Percentiles rank a stretch among this genome's conserved stretches.
Evolutionary conservation across 1,140 invertebrate species (phyloP).

Genomic region (Zaprionus lachaisei): DNA sequence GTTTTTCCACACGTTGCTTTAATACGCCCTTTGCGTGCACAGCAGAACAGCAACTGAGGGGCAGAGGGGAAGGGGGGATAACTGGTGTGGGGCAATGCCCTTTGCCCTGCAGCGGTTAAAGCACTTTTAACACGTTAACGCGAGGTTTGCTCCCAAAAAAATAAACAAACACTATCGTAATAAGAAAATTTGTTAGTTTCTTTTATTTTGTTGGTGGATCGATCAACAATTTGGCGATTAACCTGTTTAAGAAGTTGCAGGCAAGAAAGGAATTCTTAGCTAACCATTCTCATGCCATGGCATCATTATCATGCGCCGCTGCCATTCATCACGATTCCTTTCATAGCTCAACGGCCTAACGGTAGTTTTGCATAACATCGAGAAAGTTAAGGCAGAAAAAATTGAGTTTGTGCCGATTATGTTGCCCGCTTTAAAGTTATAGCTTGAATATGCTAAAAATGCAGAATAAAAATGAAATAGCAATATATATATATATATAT

Average conservation of each 20-base stretch:
- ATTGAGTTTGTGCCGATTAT: background rate
- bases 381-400: background rate
- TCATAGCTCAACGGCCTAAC: background rate
- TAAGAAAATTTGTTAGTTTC: background rate
- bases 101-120: constrained; percentile 52
- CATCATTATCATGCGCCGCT: constrained; percentile 20
- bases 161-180: background rate
- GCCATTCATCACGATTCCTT: constrained; percentile 14
- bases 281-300: constrained; percentile 17
- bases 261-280: background rate
- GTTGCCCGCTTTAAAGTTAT: no score
- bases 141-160: background rate
- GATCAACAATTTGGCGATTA: constrained; percentile 23
- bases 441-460: no score
- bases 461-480: no score
- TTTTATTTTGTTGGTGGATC: constrained; percentile 10
- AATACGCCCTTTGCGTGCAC: constrained; percentile 70
- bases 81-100: background rate
- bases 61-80: background rate
- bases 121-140: constrained; percentile 73
- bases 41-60: constrained; percentile 27
- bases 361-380: background rate
- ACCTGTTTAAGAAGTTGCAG: background rate
- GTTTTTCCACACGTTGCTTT: constrained; percentile 36
- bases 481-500: background rate